Base-by-base conservation (phyloP, 2,797 vertebrate species). In the Syncerus caffer region DNA sequence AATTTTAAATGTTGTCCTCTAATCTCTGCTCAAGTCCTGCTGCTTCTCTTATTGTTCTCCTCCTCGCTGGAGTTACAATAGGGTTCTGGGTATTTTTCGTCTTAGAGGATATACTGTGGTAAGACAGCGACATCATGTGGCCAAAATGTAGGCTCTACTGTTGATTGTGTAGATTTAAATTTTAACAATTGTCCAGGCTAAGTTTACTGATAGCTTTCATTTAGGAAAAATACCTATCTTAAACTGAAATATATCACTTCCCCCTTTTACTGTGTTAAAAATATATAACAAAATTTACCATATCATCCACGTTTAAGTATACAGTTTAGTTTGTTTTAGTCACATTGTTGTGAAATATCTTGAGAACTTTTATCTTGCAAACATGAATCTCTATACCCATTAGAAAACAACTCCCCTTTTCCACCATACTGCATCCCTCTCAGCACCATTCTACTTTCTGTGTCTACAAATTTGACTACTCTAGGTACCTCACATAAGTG, bases 71-170 rank as follows among this genome's bases (percentile, higher is more conserved):
- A 92, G 21, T 87, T 51, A 94, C 92, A 89, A 89, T 51, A 80
- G 79, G 27, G 78, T 29, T 67, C 79, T 64, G 74, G 78, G 79
- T 90, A 38, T 82, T 97, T 97, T 85, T 58, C 23, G 80, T 93
- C 50, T 29, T 55, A 47, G 74, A 74, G 38, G 92, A 80, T n/a
- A 95, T 85, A 97, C 89, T 60, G 21, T 71, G 92, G 97, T 93
- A 64, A 71, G 87, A 97, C 98, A 98, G 97, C 98, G 98, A 98
- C 98, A 98, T 89, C 98, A 94, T 95, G 98, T 98, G 98, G 96
- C 64, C 78, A 83, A 96, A 89, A 89, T 1, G 15, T 78, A 95
- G 45, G 80, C 67, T 91, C 83, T 31, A 62, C 27, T 62, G 19
- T 58, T 88, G 38, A n/a, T 29, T 47, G 19, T 62, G 29, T 88